Base-by-base conservation (phyloP, 1,140 invertebrate genomes). In the Zaprionus davidi region DNA sequence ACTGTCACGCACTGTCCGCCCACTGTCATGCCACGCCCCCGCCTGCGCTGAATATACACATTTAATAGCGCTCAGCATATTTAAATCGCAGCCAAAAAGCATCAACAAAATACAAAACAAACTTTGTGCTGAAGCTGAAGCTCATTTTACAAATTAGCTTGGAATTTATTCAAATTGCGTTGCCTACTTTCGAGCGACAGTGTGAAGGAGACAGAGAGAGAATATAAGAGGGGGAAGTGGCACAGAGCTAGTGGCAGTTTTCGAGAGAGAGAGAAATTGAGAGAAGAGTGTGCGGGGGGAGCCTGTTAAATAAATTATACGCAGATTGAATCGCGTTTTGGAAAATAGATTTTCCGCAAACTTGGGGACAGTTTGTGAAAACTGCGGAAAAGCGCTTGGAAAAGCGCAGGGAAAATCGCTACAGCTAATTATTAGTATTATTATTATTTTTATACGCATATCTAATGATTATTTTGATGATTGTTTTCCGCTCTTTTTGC, bases 121-220 rank as follows among this genome's bases (percentile, higher is more conserved):
- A 87, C 84, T 83, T 87, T 76, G 66, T 41, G 56, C 66, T 58
- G 67, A 38, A 44, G 41, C 41, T n/a, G 41, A 17, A 46, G 34
- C 74, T 78, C 70, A 78, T 72, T 83, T 84, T 81, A 84, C 75
- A 84, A 87, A 87, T 87, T 87, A 84, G 81, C 71, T 68, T 11
- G 41, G 73, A 88, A 87, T 87, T 76, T 87, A 88, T 90, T 87
- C 84, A 84, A 87, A 87, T 87, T 81, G 57, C 36, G 70, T 78
- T 87, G 83, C 80, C 84, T 81, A 75, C 68, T 49, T 59, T 72
- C 1, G 34, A 28, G 70, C 72, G 31, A 46, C 34, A 5, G 60
- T 56, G 24, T 28, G 17, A 4, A 55, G 58, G 36, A 9, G 15
- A 20, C 56, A 66, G 17, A 55, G 60, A 70, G 77, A 56, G n/a